phyloP scores from a whole-genome alignment of 2,113 vertebrate species.

The Poecilia latipinna region DNA sequence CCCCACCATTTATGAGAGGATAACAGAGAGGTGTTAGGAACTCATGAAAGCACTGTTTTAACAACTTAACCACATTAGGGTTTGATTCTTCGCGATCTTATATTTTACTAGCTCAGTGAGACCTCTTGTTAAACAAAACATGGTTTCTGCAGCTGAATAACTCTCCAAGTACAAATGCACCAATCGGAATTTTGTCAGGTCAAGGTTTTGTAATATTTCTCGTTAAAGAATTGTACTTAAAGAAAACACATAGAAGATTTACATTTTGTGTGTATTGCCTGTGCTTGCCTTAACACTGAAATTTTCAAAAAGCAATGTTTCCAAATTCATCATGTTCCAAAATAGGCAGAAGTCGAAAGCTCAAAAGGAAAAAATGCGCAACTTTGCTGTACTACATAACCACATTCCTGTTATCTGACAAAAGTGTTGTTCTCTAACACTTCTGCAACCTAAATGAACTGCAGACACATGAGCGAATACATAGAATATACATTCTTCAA shows the following conservation, averaged over 20 bases:
- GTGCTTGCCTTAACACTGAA: neutral
- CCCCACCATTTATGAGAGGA: slow-evolving; percentile 32
- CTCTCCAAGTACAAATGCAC: neutral
- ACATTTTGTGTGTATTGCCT: too few relatives aligned
- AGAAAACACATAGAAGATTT: too few relatives aligned
- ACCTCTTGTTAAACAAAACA: slow-evolving; percentile 41
- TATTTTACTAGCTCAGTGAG: slow-evolving; percentile 54
- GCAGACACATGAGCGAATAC: too few relatives aligned
- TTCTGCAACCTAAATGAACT: too few relatives aligned
- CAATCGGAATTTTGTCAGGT: neutral
- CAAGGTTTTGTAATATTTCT: neutral
- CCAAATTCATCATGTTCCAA: slow-evolving; percentile 9
- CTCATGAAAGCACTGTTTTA: slow-evolving; percentile 60
- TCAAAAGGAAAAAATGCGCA: too few relatives aligned
- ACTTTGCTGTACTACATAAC: too few relatives aligned
- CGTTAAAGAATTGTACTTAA: too few relatives aligned
- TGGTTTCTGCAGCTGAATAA: slow-evolving; percentile 32
- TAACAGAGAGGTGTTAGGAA: slow-evolving; percentile 51
- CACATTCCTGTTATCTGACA: too few relatives aligned
- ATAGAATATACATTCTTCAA: too few relatives aligned
- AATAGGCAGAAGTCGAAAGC: slow-evolving; percentile 8
- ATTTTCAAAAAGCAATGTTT: neutral
- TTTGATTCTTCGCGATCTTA: slow-evolving; percentile 53
- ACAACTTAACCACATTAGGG: slow-evolving; percentile 68
- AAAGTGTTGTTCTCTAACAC: too few relatives aligned